Conservation (phyloP, 2,888 invertebrate species). For the Mesoligia furuncula region DNA sequence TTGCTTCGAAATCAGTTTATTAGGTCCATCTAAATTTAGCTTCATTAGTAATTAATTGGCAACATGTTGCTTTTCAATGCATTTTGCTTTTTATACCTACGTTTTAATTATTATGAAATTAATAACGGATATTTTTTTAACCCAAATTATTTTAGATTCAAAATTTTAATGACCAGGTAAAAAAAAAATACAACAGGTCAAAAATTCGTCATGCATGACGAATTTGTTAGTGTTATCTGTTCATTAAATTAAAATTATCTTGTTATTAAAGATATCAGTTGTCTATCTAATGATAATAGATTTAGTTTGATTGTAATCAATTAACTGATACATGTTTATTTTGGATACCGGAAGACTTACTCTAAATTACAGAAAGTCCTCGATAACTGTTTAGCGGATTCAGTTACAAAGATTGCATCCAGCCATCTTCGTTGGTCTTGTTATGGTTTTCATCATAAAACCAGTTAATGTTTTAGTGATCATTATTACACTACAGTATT, state of each 20-base stretch:
- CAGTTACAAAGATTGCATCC: background rate
- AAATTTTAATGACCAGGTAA: conserved; percentile 35
- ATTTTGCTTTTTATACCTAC: background rate
- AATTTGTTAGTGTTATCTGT: conserved; percentile 16
- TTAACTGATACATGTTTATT: conserved; percentile 3
- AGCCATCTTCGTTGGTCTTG: background rate
- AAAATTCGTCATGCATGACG: too few species aligned
- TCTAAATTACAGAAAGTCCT: background rate
- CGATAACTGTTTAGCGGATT: background rate
- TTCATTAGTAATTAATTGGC: conserved; percentile 44
- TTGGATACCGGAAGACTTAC: conserved; percentile 14
- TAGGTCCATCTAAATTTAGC: conserved; percentile 37
- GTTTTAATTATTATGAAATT: background rate
- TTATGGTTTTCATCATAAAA: background rate
- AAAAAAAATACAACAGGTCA: too few species aligned
- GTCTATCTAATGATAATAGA: conserved; percentile 20
- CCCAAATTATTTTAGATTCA: background rate
- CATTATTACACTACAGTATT: background rate
- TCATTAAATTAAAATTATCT: conserved; percentile 33
- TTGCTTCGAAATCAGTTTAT: conserved; percentile 50
- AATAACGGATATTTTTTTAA: background rate
- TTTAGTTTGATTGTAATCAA: conserved; percentile 32
- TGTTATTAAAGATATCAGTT: conserved; percentile 21
- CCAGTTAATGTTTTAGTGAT: background rate
- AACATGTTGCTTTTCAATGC: background rate